Evolutionary conservation across 1,140 invertebrate genomes (phyloP).

Genomic region (Triops longicaudatus): DNA sequence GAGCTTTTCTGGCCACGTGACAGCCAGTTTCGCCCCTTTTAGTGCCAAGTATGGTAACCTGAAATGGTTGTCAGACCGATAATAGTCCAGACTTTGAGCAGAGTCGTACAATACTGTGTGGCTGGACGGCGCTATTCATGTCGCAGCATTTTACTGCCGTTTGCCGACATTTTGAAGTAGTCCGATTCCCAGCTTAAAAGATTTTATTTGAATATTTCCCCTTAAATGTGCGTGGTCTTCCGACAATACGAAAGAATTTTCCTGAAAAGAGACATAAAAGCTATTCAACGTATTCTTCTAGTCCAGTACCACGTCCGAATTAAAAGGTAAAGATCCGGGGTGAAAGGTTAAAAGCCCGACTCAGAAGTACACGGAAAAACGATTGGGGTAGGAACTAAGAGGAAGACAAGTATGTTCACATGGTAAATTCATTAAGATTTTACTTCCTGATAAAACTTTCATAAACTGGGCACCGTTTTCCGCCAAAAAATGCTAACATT

Average conservation of each 20-base stretch:
- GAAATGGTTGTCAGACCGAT: neutral
- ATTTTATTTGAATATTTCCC: neutral
- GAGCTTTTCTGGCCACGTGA: neutral
- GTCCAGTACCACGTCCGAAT: neutral
- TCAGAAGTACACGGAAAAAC: neutral
- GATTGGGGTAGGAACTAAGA: neutral
- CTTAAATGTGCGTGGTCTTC: neutral
- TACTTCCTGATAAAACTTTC: neutral
- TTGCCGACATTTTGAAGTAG: neutral
- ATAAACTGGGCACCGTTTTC: neutral
- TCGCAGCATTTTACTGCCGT: neutral
- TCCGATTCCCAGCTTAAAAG: neutral
- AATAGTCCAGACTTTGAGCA: neutral
- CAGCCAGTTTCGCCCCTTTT: neutral
- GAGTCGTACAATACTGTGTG: neutral
- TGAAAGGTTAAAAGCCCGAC: constrained; percentile 11
- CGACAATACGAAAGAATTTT: neutral
- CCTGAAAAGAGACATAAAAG: neutral
- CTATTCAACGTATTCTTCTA: neutral
- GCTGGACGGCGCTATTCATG: neutral
- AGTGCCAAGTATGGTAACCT: neutral
- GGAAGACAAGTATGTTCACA: neutral
- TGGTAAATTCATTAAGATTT: neutral
- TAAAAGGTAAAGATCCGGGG: constrained; percentile 1
- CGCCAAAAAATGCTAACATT: neutral